phyloP scores from a whole-genome alignment of 1,140 invertebrate species.

The Musca vetustissima region DNA sequence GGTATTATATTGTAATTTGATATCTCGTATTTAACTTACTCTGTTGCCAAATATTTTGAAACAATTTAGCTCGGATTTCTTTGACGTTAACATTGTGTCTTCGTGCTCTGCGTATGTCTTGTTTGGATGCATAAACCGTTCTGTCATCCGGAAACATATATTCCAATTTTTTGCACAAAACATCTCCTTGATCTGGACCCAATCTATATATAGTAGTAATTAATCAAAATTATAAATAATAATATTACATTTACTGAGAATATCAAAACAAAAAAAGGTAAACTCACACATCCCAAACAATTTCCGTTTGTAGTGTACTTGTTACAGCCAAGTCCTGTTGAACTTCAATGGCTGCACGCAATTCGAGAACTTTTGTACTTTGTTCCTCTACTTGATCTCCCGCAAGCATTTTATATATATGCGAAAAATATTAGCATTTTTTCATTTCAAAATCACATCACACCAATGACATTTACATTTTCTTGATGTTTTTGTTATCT shows the following conservation, averaged over 20 bases:
- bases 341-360: constrained; percentile 40
- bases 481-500: neutral
- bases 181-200: constrained; percentile 35
- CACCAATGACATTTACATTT: neutral
- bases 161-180: constrained; percentile 42
- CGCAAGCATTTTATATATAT: neutral
- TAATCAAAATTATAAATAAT: neutral
- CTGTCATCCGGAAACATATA: constrained; percentile 34
- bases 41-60: constrained; percentile 45
- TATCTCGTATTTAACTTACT: too few relatives aligned
- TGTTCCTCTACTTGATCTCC: neutral
- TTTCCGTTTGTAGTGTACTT: constrained; percentile 39
- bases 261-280: neutral
- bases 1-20: too few relatives aligned
- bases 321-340: constrained; percentile 47
- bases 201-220: constrained; percentile 31
- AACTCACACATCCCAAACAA: constrained; percentile 51
- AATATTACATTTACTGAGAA: too few relatives aligned
- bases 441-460: neutral
- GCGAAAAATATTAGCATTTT: neutral
- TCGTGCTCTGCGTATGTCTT: neutral
- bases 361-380: neutral
- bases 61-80: constrained; percentile 35
- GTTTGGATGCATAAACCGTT: constrained; percentile 8
- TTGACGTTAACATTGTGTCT: constrained; percentile 27